Evolutionary conservation across 2,797 vertebrate genomes (phyloP).

Genomic region (Eleutherodactylus coqui): DNA sequence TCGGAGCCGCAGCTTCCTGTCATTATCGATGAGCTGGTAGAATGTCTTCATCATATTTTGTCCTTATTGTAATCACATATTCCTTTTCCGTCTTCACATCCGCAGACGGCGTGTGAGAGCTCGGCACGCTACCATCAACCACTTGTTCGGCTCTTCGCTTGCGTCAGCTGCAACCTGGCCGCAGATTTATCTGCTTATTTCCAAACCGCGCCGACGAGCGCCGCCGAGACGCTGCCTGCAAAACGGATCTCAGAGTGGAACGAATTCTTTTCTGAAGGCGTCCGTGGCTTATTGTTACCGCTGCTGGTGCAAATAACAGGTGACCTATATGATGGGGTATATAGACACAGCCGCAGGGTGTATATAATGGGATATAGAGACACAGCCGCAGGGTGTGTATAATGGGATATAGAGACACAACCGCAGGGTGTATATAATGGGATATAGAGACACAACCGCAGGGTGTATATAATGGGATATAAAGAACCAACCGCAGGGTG

Average conservation of each 20-base stretch:
- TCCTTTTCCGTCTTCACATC: slow-evolving; percentile 38
- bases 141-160: slow-evolving; percentile 89
- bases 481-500: no score
- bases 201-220: slow-evolving; percentile 72
- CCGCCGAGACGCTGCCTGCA: slow-evolving; percentile 79
- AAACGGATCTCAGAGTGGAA: slow-evolving; percentile 88
- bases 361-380: no score
- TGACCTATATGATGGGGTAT: slow-evolving; percentile 66
- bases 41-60: not conserved
- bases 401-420: no score
- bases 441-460: no score
- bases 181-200: slow-evolving; percentile 85
- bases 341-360: no score
- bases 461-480: no score
- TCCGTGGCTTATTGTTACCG: slow-evolving; percentile 88
- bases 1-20: not conserved
- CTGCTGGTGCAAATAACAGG: slow-evolving; percentile 88
- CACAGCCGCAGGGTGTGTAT: no score
- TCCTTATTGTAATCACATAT: slow-evolving; percentile 9
- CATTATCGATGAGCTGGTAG: slow-evolving; percentile 37
- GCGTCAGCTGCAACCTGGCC: slow-evolving; percentile 83
- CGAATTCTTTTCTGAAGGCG: slow-evolving; percentile 92
- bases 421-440: no score
- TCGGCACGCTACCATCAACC: slow-evolving; percentile 79
- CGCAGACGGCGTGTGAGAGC: slow-evolving; percentile 86